phyloP scores from a whole-genome alignment of 2,113 vertebrate species.

The Crypturellus undulatus region DNA sequence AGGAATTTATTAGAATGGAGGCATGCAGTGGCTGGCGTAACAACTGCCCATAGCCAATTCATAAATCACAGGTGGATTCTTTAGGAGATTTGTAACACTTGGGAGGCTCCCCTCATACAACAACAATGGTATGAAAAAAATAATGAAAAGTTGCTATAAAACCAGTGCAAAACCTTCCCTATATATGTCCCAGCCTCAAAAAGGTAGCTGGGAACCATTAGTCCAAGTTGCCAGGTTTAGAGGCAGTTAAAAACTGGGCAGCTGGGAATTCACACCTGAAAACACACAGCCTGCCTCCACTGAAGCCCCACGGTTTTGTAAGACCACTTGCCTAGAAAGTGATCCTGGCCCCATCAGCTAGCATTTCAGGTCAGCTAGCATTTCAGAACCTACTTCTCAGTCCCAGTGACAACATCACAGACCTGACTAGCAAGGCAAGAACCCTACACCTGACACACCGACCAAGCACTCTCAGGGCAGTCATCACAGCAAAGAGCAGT shows the following conservation, averaged over 20 bases:
- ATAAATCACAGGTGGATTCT: conserved; percentile 69
- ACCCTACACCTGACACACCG: neutral
- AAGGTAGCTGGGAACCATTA: neutral
- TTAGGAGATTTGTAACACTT: conserved; percentile 39
- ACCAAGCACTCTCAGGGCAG: rapidly evolving
- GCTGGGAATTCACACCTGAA: neutral
- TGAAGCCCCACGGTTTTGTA: neutral
- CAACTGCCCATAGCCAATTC: conserved; percentile 62
- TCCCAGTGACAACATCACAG: neutral
- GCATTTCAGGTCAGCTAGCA: neutral
- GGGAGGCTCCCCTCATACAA: conserved; percentile 40
- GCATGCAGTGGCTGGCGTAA: conserved; percentile 44
- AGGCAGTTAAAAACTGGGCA: neutral
- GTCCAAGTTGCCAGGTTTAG: neutral
- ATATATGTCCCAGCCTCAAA: neutral
- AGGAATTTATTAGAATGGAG: conserved; percentile 56
- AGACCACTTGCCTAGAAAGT: neutral
- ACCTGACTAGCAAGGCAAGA: neutral
- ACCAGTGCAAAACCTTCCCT: neutral
- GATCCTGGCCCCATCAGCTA: neutral
- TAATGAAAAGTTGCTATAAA: conserved; percentile 28
- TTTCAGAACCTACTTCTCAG: neutral
- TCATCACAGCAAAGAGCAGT: neutral
- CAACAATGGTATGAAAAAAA: conserved; percentile 24
- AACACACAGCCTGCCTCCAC: neutral